These are phyloP conservation scores for Cirrhinus mrigala DNA, from an alignment of 2,797 vertebrate genomes.

Conservation along the genomic window DNA sequence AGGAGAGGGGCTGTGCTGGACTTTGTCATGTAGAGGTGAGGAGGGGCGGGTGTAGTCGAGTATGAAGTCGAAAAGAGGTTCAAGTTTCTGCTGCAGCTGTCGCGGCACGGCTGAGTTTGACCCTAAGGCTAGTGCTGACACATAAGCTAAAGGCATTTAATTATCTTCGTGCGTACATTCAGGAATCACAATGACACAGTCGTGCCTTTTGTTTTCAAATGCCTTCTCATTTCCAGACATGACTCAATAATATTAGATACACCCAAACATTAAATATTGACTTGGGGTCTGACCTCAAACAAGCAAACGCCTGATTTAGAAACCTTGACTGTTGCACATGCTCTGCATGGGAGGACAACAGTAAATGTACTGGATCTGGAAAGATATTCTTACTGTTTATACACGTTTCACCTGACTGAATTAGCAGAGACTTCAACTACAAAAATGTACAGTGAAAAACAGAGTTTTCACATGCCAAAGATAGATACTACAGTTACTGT, in stretches of 20 bases:
- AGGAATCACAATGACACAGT: background rate
- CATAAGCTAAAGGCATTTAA: conserved; percentile 49
- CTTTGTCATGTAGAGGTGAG: conserved; percentile 59
- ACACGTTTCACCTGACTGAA: background rate
- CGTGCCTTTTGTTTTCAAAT: conserved; percentile 15
- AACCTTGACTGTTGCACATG: background rate
- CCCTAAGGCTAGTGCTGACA: conserved; percentile 52
- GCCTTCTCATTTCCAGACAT: conserved; percentile 1
- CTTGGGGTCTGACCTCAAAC: conserved; percentile 1
- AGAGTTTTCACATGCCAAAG: background rate
- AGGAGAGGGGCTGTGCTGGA: conserved; percentile 51
- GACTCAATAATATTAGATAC: background rate
- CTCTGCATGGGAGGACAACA: background rate
- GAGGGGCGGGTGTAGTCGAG: conserved; percentile 37
- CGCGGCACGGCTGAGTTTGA: conserved; percentile 30
- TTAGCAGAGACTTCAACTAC: background rate
- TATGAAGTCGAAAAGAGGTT: conserved; percentile 57
- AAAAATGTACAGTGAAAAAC: background rate
- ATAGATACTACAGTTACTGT: background rate
- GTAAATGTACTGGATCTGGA: background rate
- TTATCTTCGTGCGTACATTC: conserved; percentile 26
- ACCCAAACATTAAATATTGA: conserved; percentile 36
- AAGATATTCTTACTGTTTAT: background rate
- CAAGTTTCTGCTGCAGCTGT: conserved; percentile 64
- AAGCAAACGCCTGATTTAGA: background rate